These are phyloP conservation scores for Palythoa grandiflora DNA, from an alignment of 92 coral and sea anemone genomes.

Conservation along the genomic window DNA sequence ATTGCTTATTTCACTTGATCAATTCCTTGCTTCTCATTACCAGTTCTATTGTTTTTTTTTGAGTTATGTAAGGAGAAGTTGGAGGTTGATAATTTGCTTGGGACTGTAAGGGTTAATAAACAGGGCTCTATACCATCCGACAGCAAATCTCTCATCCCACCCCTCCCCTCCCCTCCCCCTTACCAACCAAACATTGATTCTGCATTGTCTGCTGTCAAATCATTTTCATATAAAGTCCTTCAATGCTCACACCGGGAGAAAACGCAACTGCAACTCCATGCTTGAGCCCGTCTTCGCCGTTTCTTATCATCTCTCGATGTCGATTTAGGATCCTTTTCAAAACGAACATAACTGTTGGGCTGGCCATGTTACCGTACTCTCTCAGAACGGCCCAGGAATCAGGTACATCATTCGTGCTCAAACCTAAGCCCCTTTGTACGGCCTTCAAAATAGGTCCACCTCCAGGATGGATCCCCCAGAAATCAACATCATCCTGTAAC, in stretches of 20 bases:
- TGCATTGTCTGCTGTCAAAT: not conserved
- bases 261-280: conserved; percentile 23
- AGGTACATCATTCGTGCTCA: conserved; percentile 23
- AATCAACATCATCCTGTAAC: conserved; percentile 16
- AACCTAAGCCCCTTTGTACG: conserved; percentile 26
- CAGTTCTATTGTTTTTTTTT: no score
- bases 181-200: no score
- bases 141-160: no score
- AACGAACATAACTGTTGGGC: conserved; percentile 27
- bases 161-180: no score
- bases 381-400: conserved; percentile 37
- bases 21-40: no score
- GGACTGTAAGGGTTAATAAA: no score
- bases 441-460: conserved; percentile 27
- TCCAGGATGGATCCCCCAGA: conserved; percentile 37
- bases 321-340: conserved; percentile 11
- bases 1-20: no score
- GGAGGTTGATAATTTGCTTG: no score
- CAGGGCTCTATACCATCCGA: no score
- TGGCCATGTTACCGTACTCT: conserved; percentile 31
- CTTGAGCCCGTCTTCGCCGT: conserved; percentile 3
- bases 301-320: conserved; percentile 21
- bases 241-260: conserved; percentile 33
- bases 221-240: conserved; percentile 28
- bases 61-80: no score